These are phyloP conservation scores for Drosophila sturtevanti DNA, from an alignment of 1,140 invertebrate species.

Conservation along the genomic window DNA sequence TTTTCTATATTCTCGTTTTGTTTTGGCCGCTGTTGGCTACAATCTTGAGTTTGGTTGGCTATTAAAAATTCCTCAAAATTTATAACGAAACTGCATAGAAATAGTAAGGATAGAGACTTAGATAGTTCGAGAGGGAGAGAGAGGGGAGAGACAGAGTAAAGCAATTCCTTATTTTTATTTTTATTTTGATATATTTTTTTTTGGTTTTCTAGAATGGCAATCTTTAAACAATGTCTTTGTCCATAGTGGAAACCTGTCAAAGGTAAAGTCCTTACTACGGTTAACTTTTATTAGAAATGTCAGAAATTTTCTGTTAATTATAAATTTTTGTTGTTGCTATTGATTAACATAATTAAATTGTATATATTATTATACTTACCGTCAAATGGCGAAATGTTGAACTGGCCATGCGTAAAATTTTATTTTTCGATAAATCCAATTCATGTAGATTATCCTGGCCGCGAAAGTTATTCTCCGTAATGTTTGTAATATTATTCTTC, in stretches of 20 bases:
- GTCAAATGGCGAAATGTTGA: constrained; percentile 89
- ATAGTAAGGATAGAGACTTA: background rate
- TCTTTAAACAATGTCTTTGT: constrained; percentile 37
- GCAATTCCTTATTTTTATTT: constrained; percentile 32
- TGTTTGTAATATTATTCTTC: constrained; percentile 89
- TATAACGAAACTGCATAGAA: constrained; percentile 47
- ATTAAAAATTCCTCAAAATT: constrained; percentile 77
- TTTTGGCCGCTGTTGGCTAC: constrained; percentile 40
- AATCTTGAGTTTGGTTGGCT: constrained; percentile 35
- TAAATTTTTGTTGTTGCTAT: background rate
- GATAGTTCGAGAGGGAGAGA: background rate
- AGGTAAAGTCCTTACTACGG: background rate
- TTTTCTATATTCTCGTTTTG: background rate
- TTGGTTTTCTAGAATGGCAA: constrained; percentile 34
- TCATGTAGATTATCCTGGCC: constrained; percentile 90
- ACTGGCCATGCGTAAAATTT: constrained; percentile 88
- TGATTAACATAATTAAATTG: constrained; percentile 6
- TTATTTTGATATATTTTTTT: constrained; percentile 38
- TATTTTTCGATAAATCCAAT: constrained; percentile 93
- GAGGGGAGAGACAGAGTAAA: background rate
- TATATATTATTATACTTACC: constrained; percentile 77
- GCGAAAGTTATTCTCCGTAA: constrained; percentile 91
- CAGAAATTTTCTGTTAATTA: background rate
- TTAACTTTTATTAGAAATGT: background rate
- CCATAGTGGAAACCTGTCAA: constrained; percentile 10